A percentile compares a stretch with the other conserved stretches of the same genome.
Evolutionary conservation across 1,140 invertebrate genomes (phyloP).

Genomic region (Papilio polytes): DNA sequence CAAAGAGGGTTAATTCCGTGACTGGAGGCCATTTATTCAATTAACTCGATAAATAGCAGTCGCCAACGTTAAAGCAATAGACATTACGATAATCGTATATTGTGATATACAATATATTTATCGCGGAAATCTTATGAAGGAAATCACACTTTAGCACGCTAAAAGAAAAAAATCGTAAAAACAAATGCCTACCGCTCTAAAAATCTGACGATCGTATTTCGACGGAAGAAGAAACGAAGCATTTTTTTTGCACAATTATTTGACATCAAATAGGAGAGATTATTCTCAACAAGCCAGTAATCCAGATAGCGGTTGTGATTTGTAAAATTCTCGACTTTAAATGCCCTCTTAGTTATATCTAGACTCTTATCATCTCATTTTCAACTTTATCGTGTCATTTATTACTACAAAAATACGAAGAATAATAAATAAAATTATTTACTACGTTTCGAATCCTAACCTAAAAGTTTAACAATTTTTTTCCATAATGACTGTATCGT

Average conservation of each 20-base stretch:
- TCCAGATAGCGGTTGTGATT: too few species aligned
- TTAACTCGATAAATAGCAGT: constrained; percentile 62
- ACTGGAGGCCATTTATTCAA: constrained; percentile 57
- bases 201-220: not conserved
- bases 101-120: constrained; percentile 64
- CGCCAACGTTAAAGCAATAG: constrained; percentile 52
- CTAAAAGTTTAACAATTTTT: not conserved
- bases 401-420: too few species aligned
- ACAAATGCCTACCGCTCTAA: not conserved
- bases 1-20: constrained; percentile 53
- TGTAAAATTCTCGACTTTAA: too few species aligned
- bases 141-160: constrained; percentile 16
- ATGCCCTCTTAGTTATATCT: too few species aligned
- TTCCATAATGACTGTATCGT: not conserved
- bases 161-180: not conserved
- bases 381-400: too few species aligned
- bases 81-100: constrained; percentile 59
- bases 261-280: too few species aligned
- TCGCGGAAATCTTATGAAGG: constrained; percentile 20
- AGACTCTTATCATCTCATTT: too few species aligned
- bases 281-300: too few species aligned
- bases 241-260: too few species aligned
- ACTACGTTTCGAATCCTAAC: not conserved
- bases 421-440: too few species aligned
- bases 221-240: too few species aligned